Evolutionary conservation across 2,888 invertebrate genomes (phyloP), one percentile per base, ranked within the genome.

Genomic region (Caenorhabditis japonica): DNA sequence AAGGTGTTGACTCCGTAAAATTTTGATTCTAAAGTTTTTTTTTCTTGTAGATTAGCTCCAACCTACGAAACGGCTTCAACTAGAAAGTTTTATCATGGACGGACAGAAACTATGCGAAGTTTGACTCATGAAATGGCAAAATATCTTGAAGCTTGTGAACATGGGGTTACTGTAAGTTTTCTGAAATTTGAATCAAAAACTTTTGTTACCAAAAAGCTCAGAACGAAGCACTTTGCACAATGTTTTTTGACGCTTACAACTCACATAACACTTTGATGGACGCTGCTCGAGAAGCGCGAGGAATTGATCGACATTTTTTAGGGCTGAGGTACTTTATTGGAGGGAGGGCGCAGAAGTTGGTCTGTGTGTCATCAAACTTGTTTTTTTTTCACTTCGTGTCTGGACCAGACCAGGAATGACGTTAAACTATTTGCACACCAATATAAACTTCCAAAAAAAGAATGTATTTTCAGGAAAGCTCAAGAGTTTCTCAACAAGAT

Each of bases 61-160:
- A 91, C 91, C 3, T 92, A 92, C 87, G 91, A 92, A 85, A 92
- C 92, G 3, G 92, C 91, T 0, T 89, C 91, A 13, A 92, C 91
- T 76, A 88, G 92, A 25, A 89, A 90, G 62, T 92, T 90, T 84
- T 91, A 91, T 83, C 90, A 91, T 80, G 92, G 91, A 1, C 89
- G 92, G 19, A 92, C 92, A 0, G 92, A 92, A 87, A 92, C 92
- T 0, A 88, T 91, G 13, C 89, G 92, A 21, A 90, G 91, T 0
- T 91, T 92, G 85, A 91, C 91, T 1, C 77, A 77, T 1, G 91
- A 90, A 72, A 89, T 90, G 7, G 70, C 56, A 3, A 55, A 56
- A 13, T 79, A 53, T 52, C 39, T 66, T 4, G 34, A 12, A 51
- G 62, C 74, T 0, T 44, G 58, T 56, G 60, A 74, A 13, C 47